Conservation (phyloP, 1,140 invertebrate genomes). For the Schlechtendalia chinensis region DNA sequence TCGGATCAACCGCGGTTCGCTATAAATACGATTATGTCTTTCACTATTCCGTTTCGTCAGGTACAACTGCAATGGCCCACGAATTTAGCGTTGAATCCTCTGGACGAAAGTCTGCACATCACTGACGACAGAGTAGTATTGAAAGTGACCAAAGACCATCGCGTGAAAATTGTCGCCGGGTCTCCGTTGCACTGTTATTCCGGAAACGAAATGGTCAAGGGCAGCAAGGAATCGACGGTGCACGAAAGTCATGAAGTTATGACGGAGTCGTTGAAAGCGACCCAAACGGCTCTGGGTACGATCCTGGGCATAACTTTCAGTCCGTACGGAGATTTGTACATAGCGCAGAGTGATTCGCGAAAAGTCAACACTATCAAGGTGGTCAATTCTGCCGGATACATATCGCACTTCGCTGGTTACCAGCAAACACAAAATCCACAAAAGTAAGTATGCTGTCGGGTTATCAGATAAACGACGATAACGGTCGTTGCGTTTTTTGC, state of each 20-base stretch:
- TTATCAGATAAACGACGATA: no score
- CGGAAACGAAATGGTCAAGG: conserved; percentile 57
- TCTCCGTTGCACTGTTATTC: conserved; percentile 81
- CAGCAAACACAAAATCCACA: conserved; percentile 58
- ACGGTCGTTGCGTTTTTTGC: no score
- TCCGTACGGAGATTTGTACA: conserved; percentile 87
- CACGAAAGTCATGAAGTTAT: conserved; percentile 44
- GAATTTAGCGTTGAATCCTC: conserved; percentile 83
- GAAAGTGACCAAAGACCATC: conserved; percentile 86
- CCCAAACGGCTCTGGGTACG: conserved; percentile 68
- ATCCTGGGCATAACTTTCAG: conserved; percentile 84
- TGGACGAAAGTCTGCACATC: conserved; percentile 91
- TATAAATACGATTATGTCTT: neutral
- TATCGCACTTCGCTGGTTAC: conserved; percentile 78
- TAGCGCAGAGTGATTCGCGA: conserved; percentile 88
- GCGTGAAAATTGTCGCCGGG: conserved; percentile 86
- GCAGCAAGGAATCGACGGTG: conserved; percentile 55
- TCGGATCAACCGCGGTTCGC: neutral
- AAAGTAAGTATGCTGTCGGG: conserved; percentile 51
- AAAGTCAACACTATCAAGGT: conserved; percentile 84
- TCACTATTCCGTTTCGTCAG: conserved; percentile 55
- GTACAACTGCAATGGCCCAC: conserved; percentile 95
- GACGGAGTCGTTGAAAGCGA: conserved; percentile 55
- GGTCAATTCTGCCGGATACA: conserved; percentile 77
- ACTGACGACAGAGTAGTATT: conserved; percentile 92